Percentiles rank a stretch among this genome's conserved stretches.
Evolutionary conservation across 2,113 vertebrate genomes (phyloP).

Genomic region (Triplophysa tibetana): DNA sequence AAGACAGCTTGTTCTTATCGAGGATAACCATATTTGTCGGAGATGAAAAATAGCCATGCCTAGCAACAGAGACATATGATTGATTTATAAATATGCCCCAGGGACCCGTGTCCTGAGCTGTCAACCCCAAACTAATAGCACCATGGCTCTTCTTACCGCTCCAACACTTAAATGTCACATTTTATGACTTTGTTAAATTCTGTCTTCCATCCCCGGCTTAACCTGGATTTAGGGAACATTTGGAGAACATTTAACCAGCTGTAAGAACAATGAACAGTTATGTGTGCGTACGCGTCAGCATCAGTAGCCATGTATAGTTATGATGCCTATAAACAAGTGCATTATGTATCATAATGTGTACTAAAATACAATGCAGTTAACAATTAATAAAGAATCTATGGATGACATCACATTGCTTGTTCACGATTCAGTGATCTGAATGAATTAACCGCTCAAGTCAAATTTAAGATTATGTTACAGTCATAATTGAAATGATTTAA

Average conservation of each 20-base stretch:
- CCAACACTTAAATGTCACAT: not conserved
- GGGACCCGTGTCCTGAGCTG: constrained; percentile 39
- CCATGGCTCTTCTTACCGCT: constrained; percentile 9
- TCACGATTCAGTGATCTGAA: too few relatives aligned
- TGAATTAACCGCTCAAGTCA: too few relatives aligned
- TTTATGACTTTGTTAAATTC: constrained; percentile 31
- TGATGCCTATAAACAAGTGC: not conserved
- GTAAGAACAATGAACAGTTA: not conserved
- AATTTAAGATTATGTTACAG: too few relatives aligned
- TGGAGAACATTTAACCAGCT: not conserved
- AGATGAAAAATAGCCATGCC: constrained; percentile 59
- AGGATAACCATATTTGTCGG: constrained; percentile 56
- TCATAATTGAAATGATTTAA: too few relatives aligned
- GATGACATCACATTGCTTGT: too few relatives aligned
- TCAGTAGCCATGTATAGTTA: not conserved
- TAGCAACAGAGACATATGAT: constrained; percentile 47
- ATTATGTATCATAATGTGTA: not conserved
- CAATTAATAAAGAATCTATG: not conserved
- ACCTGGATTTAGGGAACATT: not conserved
- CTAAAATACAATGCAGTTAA: not conserved
- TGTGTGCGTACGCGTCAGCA: not conserved
- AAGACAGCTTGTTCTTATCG: constrained; percentile 33
- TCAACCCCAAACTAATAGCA: constrained; percentile 27
- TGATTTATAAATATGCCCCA: constrained; percentile 60
- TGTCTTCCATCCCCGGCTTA: constrained; percentile 1